Base-by-base conservation (phyloP, 2,113 vertebrate species). In the Chunga burmeisteri region DNA sequence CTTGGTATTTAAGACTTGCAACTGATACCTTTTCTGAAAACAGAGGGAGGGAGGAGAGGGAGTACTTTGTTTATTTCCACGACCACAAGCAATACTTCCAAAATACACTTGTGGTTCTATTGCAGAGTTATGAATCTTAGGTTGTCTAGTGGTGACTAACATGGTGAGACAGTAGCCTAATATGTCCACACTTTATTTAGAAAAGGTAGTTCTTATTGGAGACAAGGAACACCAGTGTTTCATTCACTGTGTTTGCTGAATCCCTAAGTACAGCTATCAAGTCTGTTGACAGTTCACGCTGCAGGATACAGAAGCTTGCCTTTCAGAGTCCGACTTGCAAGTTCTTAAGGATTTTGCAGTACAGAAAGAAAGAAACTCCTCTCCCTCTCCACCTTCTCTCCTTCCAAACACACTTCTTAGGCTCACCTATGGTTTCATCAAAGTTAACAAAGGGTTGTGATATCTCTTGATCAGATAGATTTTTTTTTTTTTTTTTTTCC, bases 81-180 rank as follows among this genome's bases (percentile, higher is more conserved):
- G 83, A 44, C 88, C 49, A 30, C 83, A 94, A 85, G 70, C 81
- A 89, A 83, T 91, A 61, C 80, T 93, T 95, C 94, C 81, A 95
- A 96, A 96, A 93, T 96, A 94, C 52, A 65, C 89, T 95, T 75
- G 83, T 90, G 90, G 87, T 78, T 81, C 36, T 94, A 83, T 96
- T 7, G 0, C 63, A 30, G 81, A 94, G 93, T 89, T 96, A 88
- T 92, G 94, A 96, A 92, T 94, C 95, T 87, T 56, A 68, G 84
- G 67, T 85, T 95, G 91, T 95, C 92, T 87, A 34, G 58, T 4
- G 6, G 84, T 95, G 90, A 92, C 86, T 94, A 94, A 85, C 47
- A 52, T 84, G 88, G 38, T 94, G 90, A 96, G 75, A 73, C 55
- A 73, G 90, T 23, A 86, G 79, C 88, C 80, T 81, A 36, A 81